Conservation (phyloP, 2,888 invertebrate genomes). For the Megalurothrips usitatus region DNA sequence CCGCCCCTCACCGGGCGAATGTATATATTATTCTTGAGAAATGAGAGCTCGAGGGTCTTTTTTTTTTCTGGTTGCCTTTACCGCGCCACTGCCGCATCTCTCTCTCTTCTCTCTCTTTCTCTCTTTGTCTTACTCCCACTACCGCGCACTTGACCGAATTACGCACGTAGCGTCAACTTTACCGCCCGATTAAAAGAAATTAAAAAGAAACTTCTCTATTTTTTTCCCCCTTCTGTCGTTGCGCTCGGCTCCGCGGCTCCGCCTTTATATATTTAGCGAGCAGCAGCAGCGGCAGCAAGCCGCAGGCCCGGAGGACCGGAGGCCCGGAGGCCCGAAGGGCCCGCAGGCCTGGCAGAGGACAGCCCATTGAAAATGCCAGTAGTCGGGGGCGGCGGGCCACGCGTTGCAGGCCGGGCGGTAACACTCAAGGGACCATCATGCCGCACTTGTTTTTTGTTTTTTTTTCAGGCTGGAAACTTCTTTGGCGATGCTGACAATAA, state of each 20-base stretch:
- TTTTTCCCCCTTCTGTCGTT: neutral
- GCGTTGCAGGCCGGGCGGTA: no score
- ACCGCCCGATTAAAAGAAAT: slow-evolving; percentile 23
- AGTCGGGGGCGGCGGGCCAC: no score
- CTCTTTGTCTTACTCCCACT: neutral
- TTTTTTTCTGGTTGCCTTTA: no score
- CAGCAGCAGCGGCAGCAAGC: neutral
- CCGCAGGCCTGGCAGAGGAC: neutral
- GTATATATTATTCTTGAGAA: no score
- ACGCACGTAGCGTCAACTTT: slow-evolving; percentile 1
- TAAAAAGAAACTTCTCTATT: neutral
- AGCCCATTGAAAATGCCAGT: neutral
- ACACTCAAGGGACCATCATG: no score
- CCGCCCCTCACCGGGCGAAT: neutral
- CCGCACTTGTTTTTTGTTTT: no score
- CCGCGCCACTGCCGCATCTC: neutral
- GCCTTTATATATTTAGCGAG: neutral
- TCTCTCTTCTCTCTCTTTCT: no score
- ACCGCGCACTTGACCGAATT: neutral
- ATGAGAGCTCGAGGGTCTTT: no score
- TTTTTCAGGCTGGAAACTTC: no score
- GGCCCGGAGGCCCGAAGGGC: neutral
- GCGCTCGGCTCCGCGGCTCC: neutral
- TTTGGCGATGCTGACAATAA: no score
- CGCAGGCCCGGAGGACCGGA: neutral